These are phyloP conservation scores for Phania funesta DNA, from an alignment of 2,888 invertebrate species.

Conservation along the genomic window DNA sequence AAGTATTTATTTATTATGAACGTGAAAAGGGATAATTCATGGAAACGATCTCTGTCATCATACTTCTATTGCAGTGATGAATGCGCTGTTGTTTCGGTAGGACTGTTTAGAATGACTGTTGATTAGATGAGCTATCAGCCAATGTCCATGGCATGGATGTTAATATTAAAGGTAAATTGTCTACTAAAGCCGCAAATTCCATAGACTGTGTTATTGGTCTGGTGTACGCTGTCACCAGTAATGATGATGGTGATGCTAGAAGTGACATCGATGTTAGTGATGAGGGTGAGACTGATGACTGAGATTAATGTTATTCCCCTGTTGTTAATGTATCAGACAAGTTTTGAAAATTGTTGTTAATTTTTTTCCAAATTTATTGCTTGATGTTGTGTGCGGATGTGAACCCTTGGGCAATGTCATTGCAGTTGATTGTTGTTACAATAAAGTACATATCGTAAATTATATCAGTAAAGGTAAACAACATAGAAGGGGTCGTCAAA, in stretches of 20 bases:
- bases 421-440: constrained; percentile 44
- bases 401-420: constrained; percentile 26
- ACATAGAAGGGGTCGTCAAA: constrained; percentile 16
- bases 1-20: constrained; percentile 50
- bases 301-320: constrained; percentile 9
- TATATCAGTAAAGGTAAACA: constrained; percentile 11
- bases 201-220: constrained; percentile 29
- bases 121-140: constrained; percentile 40
- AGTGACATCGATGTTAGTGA: neutral
- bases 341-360: constrained; percentile 56
- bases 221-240: neutral
- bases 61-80: constrained; percentile 37
- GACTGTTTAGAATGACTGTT: constrained; percentile 36
- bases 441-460: constrained; percentile 58
- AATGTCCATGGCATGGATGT: constrained; percentile 56
- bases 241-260: constrained; percentile 13
- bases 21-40: constrained; percentile 58
- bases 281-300: constrained; percentile 19
- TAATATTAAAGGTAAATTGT: constrained; percentile 65
- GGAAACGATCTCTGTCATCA: constrained; percentile 37
- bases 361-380: constrained; percentile 56
- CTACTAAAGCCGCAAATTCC: constrained; percentile 51
- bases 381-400: constrained; percentile 47
- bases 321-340: constrained; percentile 39
- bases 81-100: constrained; percentile 31